These are phyloP conservation scores for Dyspetes luteomarginatus DNA, from an alignment of 2,888 invertebrate species.

Conservation along the genomic window DNA sequence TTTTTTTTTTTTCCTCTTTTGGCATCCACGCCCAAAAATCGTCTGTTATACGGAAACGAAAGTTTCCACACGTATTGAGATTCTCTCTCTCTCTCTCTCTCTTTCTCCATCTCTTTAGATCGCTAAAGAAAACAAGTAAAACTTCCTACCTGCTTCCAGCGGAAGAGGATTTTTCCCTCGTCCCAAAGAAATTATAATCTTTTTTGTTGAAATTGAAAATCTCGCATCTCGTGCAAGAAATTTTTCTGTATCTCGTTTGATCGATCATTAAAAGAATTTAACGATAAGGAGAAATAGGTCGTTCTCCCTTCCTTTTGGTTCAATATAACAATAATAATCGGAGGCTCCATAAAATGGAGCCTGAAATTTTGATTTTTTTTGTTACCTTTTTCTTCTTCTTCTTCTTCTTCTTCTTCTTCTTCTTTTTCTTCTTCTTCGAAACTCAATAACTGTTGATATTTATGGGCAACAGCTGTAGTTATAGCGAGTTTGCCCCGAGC, in stretches of 20 bases:
- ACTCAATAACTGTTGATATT: slow-evolving; percentile 59
- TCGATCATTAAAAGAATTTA: not conserved
- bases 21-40: slow-evolving; percentile 21
- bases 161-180: not conserved
- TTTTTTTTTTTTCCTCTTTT: not conserved
- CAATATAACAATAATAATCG: slow-evolving; percentile 21
- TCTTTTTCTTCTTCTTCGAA: not conserved
- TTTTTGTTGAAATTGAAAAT: not conserved
- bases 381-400: too few relatives aligned
- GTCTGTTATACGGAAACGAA: slow-evolving; percentile 25
- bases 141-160: not conserved
- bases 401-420: too few relatives aligned
- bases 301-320: not conserved
- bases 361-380: slow-evolving; percentile 32
- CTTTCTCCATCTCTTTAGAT: slow-evolving; percentile 8
- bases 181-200: slow-evolving; percentile 13
- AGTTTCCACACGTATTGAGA: slow-evolving; percentile 3
- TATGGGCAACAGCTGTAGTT: slow-evolving; percentile 59
- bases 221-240: not conserved
- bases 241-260: not conserved
- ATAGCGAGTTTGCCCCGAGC: slow-evolving; percentile 33
- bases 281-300: slow-evolving; percentile 27
- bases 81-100: too few relatives aligned
- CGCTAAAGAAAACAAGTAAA: not conserved
- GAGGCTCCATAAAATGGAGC: slow-evolving; percentile 22